Evolutionary conservation across 2,888 invertebrate genomes (phyloP), one percentile per base, ranked within the genome.

Genomic region (Tenthredo scrophulariae): DNA sequence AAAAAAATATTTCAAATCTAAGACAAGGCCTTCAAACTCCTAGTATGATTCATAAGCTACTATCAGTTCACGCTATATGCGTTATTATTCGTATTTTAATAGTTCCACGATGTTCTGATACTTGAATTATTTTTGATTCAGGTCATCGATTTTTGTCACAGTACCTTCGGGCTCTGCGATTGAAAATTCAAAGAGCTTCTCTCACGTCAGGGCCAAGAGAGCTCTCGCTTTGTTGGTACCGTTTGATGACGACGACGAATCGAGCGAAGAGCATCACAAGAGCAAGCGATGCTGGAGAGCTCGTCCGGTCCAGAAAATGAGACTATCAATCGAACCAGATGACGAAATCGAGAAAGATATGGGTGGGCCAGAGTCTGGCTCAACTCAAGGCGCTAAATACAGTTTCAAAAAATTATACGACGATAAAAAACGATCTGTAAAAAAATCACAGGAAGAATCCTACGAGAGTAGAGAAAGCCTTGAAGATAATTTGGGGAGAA

Each of bases 201-300:
- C 83, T 62, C 70, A 3, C 58, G 84, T 79, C 65, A 75, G 83
- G 43, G 83, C 79, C 40, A 87, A 86, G 77, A 87, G 86, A 72
- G 79, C 87, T 13, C 33, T 87, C 15, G 84, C 87, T 9, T 85
- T 86, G 33, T 85, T 88, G 43, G 86, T 89, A 37, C 85, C 88
- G 9, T 65, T 86, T 33, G 82, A 86, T 18, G 58, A 79, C 26
- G 18, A 37, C 9, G 33, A 58, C 15, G 37, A 79, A 79, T 58
- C 79, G 33, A 33, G 58, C 37, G 79, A 37, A 79, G 79, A 79
- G 37, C 82, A 43, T 43, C 82, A 65, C 43, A 82, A 82, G 46
- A 67, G 29, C 9, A 82, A 82, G 54, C 40, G 82, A 82, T 82
- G 82, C 67, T 67, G 82, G 82, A 82, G 37, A n/a, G 43, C 65